Conservation (phyloP, 2,113 vertebrate genomes). For the Dolichotis patagonum region DNA sequence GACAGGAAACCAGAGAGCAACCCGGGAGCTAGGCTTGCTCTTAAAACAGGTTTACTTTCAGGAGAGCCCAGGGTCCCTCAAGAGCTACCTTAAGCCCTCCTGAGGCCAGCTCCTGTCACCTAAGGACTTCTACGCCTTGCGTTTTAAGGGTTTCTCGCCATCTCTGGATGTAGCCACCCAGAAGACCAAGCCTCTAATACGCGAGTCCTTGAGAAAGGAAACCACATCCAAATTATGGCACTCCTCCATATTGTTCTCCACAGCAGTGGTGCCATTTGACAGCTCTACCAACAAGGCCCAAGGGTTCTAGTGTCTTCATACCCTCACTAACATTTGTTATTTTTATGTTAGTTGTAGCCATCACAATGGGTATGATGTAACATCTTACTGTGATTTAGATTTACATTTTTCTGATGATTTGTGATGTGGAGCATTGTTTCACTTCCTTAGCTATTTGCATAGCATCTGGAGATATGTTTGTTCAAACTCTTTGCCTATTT, state of each 20-base stretch:
- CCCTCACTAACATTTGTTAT: not conserved
- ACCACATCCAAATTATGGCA: not conserved
- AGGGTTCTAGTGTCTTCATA: not conserved
- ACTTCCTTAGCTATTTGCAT: not conserved
- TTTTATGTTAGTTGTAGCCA: not conserved
- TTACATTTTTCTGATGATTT: not conserved
- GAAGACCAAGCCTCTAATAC: not conserved
- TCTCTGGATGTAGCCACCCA: not conserved
- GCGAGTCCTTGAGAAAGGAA: not conserved
- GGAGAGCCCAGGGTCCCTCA: not conserved
- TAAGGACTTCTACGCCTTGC: not conserved
- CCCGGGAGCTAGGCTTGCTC: not conserved
- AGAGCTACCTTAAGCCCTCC: not conserved
- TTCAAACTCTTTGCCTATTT: not conserved
- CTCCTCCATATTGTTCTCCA: not conserved
- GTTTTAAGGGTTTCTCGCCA: not conserved
- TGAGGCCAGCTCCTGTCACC: not conserved
- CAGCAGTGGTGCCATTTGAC: not conserved
- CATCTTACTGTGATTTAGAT: not conserved
- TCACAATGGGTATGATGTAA: not conserved
- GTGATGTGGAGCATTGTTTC: not conserved
- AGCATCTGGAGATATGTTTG: not conserved
- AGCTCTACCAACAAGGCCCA: not conserved
- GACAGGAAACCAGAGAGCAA: not conserved
- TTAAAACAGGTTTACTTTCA: not conserved